Percentiles rank a stretch among this genome's conserved stretches.
phyloP scores from a whole-genome alignment of 1,140 invertebrate species.

The Akabosia matsudoensis region DNA sequence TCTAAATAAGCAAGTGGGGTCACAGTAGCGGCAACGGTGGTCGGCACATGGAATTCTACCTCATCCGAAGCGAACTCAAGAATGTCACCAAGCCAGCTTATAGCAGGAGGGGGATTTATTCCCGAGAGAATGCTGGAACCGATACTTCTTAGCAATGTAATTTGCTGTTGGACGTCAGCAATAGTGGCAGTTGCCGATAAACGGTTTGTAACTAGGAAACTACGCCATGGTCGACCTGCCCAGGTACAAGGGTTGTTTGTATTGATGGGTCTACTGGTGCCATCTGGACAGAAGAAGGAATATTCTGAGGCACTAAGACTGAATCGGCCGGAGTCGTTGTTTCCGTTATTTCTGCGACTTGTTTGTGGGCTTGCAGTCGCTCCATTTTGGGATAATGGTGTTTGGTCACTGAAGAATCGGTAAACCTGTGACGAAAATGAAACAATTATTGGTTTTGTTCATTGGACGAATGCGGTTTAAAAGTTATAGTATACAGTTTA shows the following conservation, averaged over 20 bases:
- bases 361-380: neutral
- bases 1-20: constrained; percentile 43
- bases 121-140: neutral
- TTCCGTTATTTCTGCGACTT: neutral
- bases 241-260: constrained; percentile 45
- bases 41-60: constrained; percentile 42
- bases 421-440: constrained; percentile 29
- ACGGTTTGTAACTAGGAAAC: constrained; percentile 40
- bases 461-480: no score
- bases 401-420: constrained; percentile 39
- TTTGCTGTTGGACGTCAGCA: constrained; percentile 42
- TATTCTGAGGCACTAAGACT: constrained; percentile 50
- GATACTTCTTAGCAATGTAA: constrained; percentile 32
- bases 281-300: constrained; percentile 68
- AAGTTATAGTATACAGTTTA: neutral
- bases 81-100: constrained; percentile 41
- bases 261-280: constrained; percentile 54
- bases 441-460: neutral
- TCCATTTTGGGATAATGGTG: neutral
- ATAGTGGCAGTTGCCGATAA: constrained; percentile 26
- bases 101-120: neutral
- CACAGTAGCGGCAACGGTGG: constrained; percentile 37
- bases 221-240: constrained; percentile 46
- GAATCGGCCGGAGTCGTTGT: neutral
- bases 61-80: constrained; percentile 40